phyloP scores from a whole-genome alignment of 2,113 vertebrate species.

The Beaufortia kweichowensis region DNA sequence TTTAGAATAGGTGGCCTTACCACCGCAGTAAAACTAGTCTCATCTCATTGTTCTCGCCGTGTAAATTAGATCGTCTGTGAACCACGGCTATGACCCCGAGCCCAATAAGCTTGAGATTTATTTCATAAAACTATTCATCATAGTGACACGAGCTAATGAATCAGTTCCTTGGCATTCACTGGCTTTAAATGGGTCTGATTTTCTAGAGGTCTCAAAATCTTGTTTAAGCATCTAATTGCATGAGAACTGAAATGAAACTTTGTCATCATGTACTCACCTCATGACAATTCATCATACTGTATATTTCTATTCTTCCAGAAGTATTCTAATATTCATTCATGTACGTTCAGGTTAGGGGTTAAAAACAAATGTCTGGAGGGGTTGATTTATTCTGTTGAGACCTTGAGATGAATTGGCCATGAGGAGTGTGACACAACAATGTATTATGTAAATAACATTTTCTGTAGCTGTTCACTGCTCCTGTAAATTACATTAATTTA shows the following conservation, averaged over 20 bases:
- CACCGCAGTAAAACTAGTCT: constrained; percentile 17
- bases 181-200: background rate
- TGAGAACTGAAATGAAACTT: too few species aligned
- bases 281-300: too few species aligned
- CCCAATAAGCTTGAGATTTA: constrained; percentile 5
- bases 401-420: too few species aligned
- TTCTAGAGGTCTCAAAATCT: background rate
- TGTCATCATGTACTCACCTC: too few species aligned
- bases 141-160: constrained; percentile 39
- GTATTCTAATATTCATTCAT: too few species aligned
- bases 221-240: background rate
- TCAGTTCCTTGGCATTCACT: constrained; percentile 1
- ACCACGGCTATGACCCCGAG: constrained; percentile 28
- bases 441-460: constrained; percentile 1
- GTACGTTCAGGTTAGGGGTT: too few species aligned
- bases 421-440: too few species aligned
- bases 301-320: too few species aligned
- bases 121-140: constrained; percentile 50
- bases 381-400: too few species aligned
- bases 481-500: background rate
- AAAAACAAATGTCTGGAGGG: too few species aligned
- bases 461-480: background rate
- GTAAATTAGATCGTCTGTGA: constrained; percentile 32
- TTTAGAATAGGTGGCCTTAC: constrained; percentile 10
- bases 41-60: background rate